Evolutionary conservation across 2,113 vertebrate species (phyloP).

Genomic region (Sakesphorus luctuosus): DNA sequence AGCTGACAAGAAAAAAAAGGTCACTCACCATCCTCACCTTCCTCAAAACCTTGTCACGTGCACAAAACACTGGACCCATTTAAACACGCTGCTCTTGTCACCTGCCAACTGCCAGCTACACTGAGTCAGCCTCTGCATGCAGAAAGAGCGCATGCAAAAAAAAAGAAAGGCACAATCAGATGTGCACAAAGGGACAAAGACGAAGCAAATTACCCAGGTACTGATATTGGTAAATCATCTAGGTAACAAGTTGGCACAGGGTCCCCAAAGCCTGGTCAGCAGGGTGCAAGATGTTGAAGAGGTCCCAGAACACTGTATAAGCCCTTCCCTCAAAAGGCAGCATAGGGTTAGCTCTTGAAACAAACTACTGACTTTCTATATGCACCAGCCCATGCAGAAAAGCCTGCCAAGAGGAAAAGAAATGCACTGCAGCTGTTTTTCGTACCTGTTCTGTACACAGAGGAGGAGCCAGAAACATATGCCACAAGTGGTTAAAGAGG

Average conservation of each 20-base stretch:
- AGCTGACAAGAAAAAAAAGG: background rate
- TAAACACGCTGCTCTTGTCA: background rate
- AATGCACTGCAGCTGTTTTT: background rate
- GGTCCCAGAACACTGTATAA: background rate
- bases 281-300: background rate
- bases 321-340: rapidly evolving
- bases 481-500: background rate
- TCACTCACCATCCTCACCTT: background rate
- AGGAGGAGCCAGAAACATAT: background rate
- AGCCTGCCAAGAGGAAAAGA: background rate
- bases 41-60: background rate
- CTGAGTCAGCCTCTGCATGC: background rate
- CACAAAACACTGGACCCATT: background rate
- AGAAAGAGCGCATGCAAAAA: background rate
- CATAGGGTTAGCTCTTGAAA: background rate
- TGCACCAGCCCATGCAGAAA: background rate
- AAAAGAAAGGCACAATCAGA: background rate
- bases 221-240: background rate
- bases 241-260: background rate
- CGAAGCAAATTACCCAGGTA: background rate
- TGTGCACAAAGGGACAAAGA: background rate
- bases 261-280: background rate
- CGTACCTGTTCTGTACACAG: background rate
- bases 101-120: background rate
- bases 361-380: background rate